Conservation (phyloP, 2,888 invertebrate genomes). For the Agrotis ipsilon region DNA sequence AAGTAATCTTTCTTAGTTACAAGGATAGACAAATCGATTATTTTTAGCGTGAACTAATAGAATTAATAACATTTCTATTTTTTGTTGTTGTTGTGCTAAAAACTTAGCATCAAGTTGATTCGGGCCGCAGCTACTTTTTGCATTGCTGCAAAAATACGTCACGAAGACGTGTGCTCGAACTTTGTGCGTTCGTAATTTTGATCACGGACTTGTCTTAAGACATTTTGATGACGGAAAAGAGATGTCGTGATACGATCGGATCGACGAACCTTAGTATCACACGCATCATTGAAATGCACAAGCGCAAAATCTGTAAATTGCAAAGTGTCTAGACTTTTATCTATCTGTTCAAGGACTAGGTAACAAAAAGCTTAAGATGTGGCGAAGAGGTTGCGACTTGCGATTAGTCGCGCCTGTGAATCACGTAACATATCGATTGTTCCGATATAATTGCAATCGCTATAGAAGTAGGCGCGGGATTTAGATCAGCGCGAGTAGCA, state of each 20-base stretch:
- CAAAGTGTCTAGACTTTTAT: slow-evolving; percentile 87
- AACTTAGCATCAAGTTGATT: slow-evolving; percentile 79
- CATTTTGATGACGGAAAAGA: slow-evolving; percentile 76
- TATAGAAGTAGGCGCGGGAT: slow-evolving; percentile 73
- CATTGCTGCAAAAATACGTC: slow-evolving; percentile 84
- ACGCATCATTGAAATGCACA: slow-evolving; percentile 87
- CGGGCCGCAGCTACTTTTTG: slow-evolving; percentile 79
- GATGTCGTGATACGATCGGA: slow-evolving; percentile 78
- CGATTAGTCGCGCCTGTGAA: slow-evolving; percentile 81
- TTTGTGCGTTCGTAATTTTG: slow-evolving; percentile 87
- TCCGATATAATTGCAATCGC: slow-evolving; percentile 74
- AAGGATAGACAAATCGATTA: slow-evolving; percentile 69
- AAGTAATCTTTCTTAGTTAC: slow-evolving; percentile 46
- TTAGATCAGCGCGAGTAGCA: slow-evolving; percentile 2
- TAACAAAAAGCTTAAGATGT: slow-evolving; percentile 77
- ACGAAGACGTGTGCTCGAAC: slow-evolving; percentile 69
- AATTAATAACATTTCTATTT: slow-evolving; percentile 75
- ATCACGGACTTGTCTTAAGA: slow-evolving; percentile 78
- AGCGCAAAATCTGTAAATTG: slow-evolving; percentile 87
- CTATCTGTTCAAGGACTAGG: slow-evolving; percentile 81
- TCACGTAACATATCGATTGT: slow-evolving; percentile 50
- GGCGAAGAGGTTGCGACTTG: slow-evolving; percentile 71
- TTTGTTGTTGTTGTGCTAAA: slow-evolving; percentile 58
- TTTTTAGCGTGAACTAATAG: slow-evolving; percentile 78
- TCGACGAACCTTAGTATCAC: slow-evolving; percentile 85